phyloP scores from a whole-genome alignment of 2,888 invertebrate genomes.

The Hyposoter didymator region DNA sequence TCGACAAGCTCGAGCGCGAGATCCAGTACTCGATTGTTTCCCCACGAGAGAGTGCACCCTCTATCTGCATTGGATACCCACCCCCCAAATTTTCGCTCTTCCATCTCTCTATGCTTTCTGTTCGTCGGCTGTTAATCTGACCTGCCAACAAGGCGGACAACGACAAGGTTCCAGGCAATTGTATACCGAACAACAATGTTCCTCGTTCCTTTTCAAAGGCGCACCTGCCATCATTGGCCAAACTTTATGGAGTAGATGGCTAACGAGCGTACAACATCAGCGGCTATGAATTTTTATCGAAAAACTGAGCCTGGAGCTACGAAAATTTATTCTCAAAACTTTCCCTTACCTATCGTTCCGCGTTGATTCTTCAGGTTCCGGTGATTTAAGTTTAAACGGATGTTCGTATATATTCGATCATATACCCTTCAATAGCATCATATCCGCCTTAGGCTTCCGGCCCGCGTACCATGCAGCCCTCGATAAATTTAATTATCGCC shows the following conservation, averaged over 20 bases:
- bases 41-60: constrained; percentile 7
- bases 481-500: constrained; percentile 79
- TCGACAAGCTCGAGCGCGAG: constrained; percentile 42
- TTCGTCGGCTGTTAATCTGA: constrained; percentile 51
- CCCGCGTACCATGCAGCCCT: constrained; percentile 71
- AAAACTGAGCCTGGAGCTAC: background rate
- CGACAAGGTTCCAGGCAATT: constrained; percentile 30
- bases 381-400: constrained; percentile 48
- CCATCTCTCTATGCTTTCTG: constrained; percentile 40
- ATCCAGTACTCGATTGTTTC: constrained; percentile 60
- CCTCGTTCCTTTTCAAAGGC: constrained; percentile 13
- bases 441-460: background rate
- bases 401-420: constrained; percentile 69
- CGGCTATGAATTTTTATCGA: background rate
- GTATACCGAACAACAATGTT: constrained; percentile 28
- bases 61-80: constrained; percentile 7
- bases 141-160: constrained; percentile 43
- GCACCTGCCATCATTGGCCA: constrained; percentile 24
- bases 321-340: background rate
- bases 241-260: background rate
- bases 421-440: background rate
- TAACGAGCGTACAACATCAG: background rate
- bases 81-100: constrained; percentile 27
- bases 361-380: background rate
- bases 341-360: background rate